Evolutionary conservation across 1,140 invertebrate genomes (phyloP).

Genomic region (Pseudomyrmex pallidus): DNA sequence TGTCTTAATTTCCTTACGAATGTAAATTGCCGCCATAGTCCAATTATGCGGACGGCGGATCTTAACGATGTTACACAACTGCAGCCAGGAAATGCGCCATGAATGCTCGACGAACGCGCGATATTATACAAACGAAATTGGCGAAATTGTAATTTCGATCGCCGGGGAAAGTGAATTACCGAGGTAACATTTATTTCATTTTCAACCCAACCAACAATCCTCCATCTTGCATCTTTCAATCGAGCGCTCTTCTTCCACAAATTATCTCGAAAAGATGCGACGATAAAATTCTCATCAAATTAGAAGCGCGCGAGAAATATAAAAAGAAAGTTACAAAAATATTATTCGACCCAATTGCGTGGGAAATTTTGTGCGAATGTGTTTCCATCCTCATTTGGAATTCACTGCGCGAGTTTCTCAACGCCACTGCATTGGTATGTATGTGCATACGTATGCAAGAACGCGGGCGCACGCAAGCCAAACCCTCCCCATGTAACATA

Average conservation of each 20-base stretch:
- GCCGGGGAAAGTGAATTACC: slow-evolving; percentile 5
- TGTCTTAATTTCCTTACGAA: slow-evolving; percentile 44
- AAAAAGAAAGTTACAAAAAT: background rate
- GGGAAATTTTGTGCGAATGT: slow-evolving; percentile 17
- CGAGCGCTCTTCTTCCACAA: too few relatives aligned
- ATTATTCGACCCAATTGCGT: slow-evolving; percentile 34
- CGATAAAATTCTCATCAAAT: background rate
- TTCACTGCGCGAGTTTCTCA: slow-evolving; percentile 22
- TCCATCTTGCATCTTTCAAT: background rate
- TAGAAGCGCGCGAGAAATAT: background rate
- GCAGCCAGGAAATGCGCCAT: slow-evolving; percentile 6
- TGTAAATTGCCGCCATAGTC: slow-evolving; percentile 32
- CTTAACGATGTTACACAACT: slow-evolving; percentile 29
- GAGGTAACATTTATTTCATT: background rate
- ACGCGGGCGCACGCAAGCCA: slow-evolving; percentile 34
- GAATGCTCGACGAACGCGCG: slow-evolving; percentile 31
- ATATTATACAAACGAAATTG: background rate
- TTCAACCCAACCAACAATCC: background rate
- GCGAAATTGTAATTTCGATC: slow-evolving; percentile 24
- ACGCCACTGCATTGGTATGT: background rate
- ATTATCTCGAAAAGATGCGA: background rate
- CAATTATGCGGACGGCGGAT: slow-evolving; percentile 43
- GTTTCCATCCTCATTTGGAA: slow-evolving; percentile 17
- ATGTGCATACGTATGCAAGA: slow-evolving; percentile 21
- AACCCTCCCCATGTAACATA: slow-evolving; percentile 44